Percentiles rank a stretch among this genome's conserved stretches.
Evolutionary conservation across 1,140 invertebrate species (phyloP).

Genomic region (Calephelis nemesis): DNA sequence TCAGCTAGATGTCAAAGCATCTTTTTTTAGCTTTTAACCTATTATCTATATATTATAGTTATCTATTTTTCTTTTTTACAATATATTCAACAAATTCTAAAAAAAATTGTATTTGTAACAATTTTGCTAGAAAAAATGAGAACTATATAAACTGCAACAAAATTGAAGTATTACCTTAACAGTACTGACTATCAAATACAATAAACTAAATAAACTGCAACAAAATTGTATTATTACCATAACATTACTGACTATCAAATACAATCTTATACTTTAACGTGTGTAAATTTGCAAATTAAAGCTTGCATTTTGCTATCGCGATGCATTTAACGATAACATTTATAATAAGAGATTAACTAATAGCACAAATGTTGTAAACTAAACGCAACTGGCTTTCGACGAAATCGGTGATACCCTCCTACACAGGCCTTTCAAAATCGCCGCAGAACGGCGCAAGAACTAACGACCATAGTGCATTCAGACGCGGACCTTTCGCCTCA

Average conservation of each 20-base stretch:
- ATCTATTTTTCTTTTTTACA: no score
- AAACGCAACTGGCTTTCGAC: conserved; percentile 41
- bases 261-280: not conserved
- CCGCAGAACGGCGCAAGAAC: conserved; percentile 50
- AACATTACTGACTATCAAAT: not conserved
- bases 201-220: no score
- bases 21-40: no score
- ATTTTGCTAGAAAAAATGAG: no score
- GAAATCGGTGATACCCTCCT: conserved; percentile 72
- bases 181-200: not conserved
- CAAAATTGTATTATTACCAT: no score
- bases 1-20: no score
- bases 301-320: not conserved
- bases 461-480: conserved; percentile 55
- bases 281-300: not conserved
- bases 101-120: no score
- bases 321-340: conserved; percentile 8
- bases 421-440: conserved; percentile 75
- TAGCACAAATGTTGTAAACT: conserved; percentile 40
- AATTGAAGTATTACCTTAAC: no score
- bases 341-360: conserved; percentile 8
- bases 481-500: conserved; percentile 65
- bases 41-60: no score
- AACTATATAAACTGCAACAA: no score
- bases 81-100: no score